phyloP scores from a whole-genome alignment of 2,797 vertebrate genomes.

The Tapera naevia region DNA sequence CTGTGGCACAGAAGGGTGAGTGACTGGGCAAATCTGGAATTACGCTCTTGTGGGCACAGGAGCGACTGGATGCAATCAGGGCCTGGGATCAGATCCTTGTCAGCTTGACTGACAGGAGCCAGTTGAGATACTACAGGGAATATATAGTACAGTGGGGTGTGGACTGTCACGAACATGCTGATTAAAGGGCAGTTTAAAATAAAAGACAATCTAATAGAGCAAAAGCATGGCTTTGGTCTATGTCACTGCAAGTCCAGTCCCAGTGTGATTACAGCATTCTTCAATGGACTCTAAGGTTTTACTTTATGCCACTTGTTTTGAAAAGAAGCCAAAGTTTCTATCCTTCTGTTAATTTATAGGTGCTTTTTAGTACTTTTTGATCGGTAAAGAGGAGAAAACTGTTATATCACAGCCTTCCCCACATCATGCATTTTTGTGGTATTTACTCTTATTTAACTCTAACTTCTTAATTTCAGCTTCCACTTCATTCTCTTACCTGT shows the following conservation, averaged over 20 bases:
- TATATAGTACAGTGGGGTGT: not conserved
- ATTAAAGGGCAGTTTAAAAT: constrained; percentile 23
- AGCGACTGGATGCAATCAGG: not conserved
- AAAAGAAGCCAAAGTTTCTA: not conserved
- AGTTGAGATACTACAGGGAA: not conserved
- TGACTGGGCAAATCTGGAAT: not conserved
- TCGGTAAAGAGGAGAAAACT: not conserved
- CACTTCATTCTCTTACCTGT: not conserved
- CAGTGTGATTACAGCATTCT: not conserved
- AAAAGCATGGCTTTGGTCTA: not conserved
- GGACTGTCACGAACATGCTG: not conserved
- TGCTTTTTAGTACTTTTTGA: not conserved
- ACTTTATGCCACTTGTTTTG: not conserved
- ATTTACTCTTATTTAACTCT: not conserved
- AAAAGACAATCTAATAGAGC: not conserved
- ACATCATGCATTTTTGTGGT: not conserved
- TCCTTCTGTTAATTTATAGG: not conserved
- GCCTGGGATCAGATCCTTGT: not conserved
- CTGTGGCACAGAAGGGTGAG: not conserved
- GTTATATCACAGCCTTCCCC: not conserved
- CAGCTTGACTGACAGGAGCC: not conserved
- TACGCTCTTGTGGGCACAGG: not conserved
- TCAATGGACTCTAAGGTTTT: not conserved
- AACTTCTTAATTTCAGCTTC: not conserved
- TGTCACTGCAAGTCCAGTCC: not conserved